Conservation (phyloP, 2,888 invertebrate species). For the Phorcus lineatus region DNA sequence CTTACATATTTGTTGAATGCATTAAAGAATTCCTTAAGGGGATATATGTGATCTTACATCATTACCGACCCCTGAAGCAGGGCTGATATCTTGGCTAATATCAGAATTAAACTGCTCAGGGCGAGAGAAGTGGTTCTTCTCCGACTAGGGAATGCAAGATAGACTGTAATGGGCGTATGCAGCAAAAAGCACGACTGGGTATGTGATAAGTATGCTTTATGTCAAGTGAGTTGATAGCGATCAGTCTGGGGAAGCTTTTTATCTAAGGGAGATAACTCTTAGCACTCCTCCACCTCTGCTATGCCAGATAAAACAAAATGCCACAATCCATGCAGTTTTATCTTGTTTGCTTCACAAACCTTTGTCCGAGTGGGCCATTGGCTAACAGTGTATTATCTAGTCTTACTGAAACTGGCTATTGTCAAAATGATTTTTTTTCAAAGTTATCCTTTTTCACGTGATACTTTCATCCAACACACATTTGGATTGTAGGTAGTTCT, state of each 20-base stretch:
- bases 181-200: background rate
- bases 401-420: no score
- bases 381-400: background rate
- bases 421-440: no score
- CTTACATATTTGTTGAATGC: background rate
- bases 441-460: no score
- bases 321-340: constrained; percentile 1
- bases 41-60: background rate
- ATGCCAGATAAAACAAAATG: background rate
- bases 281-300: constrained; percentile 3
- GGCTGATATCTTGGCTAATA: background rate
- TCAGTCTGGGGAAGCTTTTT: constrained; percentile 29
- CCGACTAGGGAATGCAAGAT: constrained; percentile 5
- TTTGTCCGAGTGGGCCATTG: background rate
- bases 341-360: background rate
- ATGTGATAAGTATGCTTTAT: constrained; percentile 15
- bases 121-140: background rate
- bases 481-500: no score
- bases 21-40: constrained; percentile 6
- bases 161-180: constrained; percentile 5
- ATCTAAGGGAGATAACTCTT: constrained; percentile 28
- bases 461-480: no score
- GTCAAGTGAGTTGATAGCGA: constrained; percentile 24
- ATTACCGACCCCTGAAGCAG: no score
- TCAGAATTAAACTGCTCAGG: background rate